These are phyloP conservation scores for Pseudopleuronectes americanus DNA, from an alignment of 2,797 vertebrate genomes.

Conservation along the genomic window DNA sequence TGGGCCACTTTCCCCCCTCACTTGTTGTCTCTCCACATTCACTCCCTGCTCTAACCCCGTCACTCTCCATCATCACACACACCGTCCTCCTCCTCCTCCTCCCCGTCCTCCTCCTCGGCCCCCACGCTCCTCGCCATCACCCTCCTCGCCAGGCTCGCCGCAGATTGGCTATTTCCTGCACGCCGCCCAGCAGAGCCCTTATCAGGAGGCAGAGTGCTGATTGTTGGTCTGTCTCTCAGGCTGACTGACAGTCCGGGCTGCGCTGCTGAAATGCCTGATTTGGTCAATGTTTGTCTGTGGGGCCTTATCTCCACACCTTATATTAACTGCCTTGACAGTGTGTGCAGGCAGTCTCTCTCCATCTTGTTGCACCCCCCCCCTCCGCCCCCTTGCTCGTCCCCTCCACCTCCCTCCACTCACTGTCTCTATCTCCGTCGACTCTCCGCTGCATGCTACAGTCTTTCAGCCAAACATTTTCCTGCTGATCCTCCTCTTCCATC, in stretches of 20 bases:
- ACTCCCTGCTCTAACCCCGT: constrained; percentile 63
- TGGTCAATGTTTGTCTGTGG: constrained; percentile 87
- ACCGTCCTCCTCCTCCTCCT: neutral
- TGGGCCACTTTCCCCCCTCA: constrained; percentile 62
- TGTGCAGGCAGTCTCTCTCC: constrained; percentile 83
- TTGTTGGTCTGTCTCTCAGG: constrained; percentile 87
- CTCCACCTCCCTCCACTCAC: constrained; percentile 11
- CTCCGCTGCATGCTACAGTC: constrained; percentile 44
- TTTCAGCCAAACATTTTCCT: constrained; percentile 56
- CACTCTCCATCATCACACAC: constrained; percentile 60
- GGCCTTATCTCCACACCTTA: constrained; percentile 86
- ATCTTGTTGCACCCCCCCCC: constrained; percentile 69
- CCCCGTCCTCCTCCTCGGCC: constrained; percentile 10
- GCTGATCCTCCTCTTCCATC: constrained; percentile 57
- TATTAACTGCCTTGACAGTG: constrained; percentile 86
- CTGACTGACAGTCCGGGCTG: constrained; percentile 84
- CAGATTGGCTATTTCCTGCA: constrained; percentile 85
- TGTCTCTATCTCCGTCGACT: constrained; percentile 42
- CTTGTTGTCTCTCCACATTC: constrained; percentile 64
- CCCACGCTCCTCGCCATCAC: constrained; percentile 37
- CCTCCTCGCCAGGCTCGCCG: constrained; percentile 69
- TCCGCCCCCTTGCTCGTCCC: neutral
- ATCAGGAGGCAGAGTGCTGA: constrained; percentile 84
- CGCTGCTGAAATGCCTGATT: constrained; percentile 85
- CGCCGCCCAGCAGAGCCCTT: constrained; percentile 83